Percentiles rank a stretch among this genome's conserved stretches.
Evolutionary conservation across 2,113 vertebrate species (phyloP).

Genomic region (Spermophilus dauricus): DNA sequence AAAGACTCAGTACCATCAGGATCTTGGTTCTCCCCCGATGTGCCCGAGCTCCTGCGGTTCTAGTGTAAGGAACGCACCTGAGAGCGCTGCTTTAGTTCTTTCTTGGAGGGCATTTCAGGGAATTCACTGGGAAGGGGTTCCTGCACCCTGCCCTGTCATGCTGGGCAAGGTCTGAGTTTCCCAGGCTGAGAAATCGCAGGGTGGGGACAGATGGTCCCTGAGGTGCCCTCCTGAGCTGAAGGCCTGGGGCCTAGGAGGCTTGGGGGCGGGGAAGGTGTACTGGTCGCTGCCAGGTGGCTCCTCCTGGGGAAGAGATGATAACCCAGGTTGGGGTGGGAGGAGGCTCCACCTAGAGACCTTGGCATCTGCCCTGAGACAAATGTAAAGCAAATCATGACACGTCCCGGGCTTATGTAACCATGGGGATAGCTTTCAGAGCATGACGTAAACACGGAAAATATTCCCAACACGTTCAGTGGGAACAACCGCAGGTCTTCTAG

Average conservation of each 20-base stretch:
- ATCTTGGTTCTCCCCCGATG: not conserved
- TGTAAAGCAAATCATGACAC: constrained; percentile 33
- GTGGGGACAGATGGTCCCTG: fast-evolving
- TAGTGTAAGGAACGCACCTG: too few species aligned
- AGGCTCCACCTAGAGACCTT: constrained; percentile 34
- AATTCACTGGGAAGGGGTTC: not conserved
- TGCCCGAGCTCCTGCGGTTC: too few species aligned
- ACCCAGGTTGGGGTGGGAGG: not conserved
- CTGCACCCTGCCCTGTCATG: not conserved
- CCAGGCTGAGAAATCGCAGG: not conserved
- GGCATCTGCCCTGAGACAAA: not conserved
- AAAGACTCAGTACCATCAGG: not conserved
- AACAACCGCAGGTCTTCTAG: not conserved
- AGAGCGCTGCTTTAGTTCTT: not conserved
- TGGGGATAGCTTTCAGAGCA: constrained; percentile 14
- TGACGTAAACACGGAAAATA: constrained; percentile 63
- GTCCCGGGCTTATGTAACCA: constrained; percentile 43
- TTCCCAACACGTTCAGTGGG: constrained; percentile 33
- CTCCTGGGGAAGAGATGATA: fast-evolving
- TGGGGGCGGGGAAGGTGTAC: fast-evolving
- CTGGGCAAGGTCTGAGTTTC: not conserved
- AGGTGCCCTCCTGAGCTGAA: not conserved
- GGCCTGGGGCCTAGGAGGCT: not conserved
- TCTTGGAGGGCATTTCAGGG: not conserved
- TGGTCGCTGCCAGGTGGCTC: fast-evolving